A percentile compares a stretch with the other conserved stretches of the same genome.
These are phyloP conservation scores for Nerophis lumbriciformis DNA, from an alignment of 2,113 vertebrate species.

Conservation along the genomic window DNA sequence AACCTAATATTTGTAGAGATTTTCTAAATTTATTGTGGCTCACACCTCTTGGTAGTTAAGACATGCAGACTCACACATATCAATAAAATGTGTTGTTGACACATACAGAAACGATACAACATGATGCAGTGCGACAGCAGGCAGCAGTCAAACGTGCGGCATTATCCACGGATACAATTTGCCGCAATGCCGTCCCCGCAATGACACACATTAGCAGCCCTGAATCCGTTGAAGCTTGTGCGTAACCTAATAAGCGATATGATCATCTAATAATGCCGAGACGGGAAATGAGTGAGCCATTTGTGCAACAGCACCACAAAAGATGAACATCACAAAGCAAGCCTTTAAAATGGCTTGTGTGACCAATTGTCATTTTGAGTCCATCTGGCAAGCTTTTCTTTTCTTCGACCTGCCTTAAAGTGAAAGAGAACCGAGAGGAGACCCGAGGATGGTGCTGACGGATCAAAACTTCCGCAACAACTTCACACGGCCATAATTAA, in stretches of 20 bases:
- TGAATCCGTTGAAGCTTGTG: no score
- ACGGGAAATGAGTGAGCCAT: background rate
- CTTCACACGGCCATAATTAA: slow-evolving; percentile 24
- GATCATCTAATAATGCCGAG: background rate
- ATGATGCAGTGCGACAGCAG: background rate
- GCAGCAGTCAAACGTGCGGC: background rate
- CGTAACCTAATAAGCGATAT: slow-evolving; percentile 5
- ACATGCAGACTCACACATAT: no score
- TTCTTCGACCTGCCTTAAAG: slow-evolving; percentile 5
- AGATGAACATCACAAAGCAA: background rate
- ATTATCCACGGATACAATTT: background rate
- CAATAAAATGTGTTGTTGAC: background rate
- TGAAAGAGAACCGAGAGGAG: background rate
- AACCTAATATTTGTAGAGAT: no score
- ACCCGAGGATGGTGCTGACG: slow-evolving; percentile 1
- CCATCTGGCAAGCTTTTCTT: no score
- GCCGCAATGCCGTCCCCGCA: background rate
- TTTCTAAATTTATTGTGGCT: no score
- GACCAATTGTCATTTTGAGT: no score
- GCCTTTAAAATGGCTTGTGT: no score
- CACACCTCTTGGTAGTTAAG: no score
- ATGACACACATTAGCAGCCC: background rate
- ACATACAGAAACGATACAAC: background rate
- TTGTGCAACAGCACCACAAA: background rate
- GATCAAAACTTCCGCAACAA: slow-evolving; percentile 19